A percentile compares a stretch with the other conserved stretches of the same genome.
These are phyloP conservation scores for Scarus forsteni DNA, from an alignment of 2,797 vertebrate genomes.

Conservation along the genomic window DNA sequence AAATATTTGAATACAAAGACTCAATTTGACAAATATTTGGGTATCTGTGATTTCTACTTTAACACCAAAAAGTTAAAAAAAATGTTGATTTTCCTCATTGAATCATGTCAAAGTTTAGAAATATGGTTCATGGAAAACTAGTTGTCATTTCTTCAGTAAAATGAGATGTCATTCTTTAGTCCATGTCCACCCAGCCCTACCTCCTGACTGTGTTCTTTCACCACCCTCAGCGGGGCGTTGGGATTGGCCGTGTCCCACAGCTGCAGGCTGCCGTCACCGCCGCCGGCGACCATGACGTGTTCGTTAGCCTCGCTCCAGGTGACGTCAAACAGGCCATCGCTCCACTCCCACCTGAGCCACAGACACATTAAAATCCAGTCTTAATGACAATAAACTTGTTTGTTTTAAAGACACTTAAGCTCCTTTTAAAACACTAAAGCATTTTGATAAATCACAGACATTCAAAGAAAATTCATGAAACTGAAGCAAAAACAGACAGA, in stretches of 20 bases:
- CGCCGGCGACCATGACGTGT: constrained; percentile 89
- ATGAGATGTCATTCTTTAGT: too few relatives aligned
- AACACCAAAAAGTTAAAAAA: too few relatives aligned
- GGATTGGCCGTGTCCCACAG: constrained; percentile 92
- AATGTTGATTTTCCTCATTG: too few relatives aligned
- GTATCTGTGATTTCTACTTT: too few relatives aligned
- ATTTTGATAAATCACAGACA: not conserved
- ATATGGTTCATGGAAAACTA: too few relatives aligned
- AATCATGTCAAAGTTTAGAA: too few relatives aligned
- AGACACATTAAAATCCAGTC: constrained; percentile 26
- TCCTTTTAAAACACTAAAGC: too few relatives aligned
- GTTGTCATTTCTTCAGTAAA: too few relatives aligned
- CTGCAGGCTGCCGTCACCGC: constrained; percentile 95
- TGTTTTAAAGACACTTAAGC: not conserved
- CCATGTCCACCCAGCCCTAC: constrained; percentile 63
- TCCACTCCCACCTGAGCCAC: constrained; percentile 90
- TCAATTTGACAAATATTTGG: too few relatives aligned
- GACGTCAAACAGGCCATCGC: constrained; percentile 93
- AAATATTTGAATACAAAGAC: too few relatives aligned
- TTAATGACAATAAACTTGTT: too few relatives aligned
- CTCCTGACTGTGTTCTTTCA: constrained; percentile 93
- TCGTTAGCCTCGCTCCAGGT: constrained; percentile 96
- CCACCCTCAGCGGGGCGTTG: constrained; percentile 87
- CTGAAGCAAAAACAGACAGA: too few relatives aligned
- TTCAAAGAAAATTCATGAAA: not conserved